Evolutionary conservation across 2,888 invertebrate genomes (phyloP), one percentile per base, ranked within the genome.

Genomic region (Periphyllus acericola): DNA sequence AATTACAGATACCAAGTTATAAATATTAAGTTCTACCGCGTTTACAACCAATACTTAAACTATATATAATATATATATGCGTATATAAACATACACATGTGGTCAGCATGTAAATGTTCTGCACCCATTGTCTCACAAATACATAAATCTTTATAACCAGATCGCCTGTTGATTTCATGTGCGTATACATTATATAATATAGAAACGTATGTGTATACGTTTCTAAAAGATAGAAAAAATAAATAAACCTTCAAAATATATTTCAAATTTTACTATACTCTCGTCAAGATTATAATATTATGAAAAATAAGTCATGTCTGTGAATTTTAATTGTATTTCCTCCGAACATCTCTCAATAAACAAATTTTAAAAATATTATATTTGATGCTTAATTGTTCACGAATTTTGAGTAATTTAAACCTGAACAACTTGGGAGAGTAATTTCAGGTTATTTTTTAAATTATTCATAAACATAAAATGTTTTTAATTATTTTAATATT

Each of bases 1-100:
- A 86, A 86, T 86, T 80, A 80, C 86, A 60, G 72, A 79, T 85
- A 71, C 78, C 21, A 5, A 71, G 85, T 85, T 71, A 85, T 79
- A 85, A 86, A 74, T 86, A 36, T 79, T 86, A 72, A 86, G 52
- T 68, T 84, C 40, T 46, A 76, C n/a, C 52, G 19, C 40, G 34
- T 76, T 19, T 46, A 85, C 68, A 68, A 84, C 84, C 46, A 68
- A 68, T 76, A 84, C 68, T 84, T 68, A 76, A 40, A 17, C 83
- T 66, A 32, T 6, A 55, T 46, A 46, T 74, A 72, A 17, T 34
- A 29, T 21, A 66, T 80, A n/a, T n/a, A n/a, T n/a, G n/a, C n/a
- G n/a, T n/a, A n/a, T n/a, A n/a, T n/a, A n/a, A n/a, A n/a, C n/a
- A n/a, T n/a, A n/a, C n/a, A 76, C 68, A 68, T 46, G 68, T 71